Conservation (phyloP, 2,113 vertebrate species). For the Ginglymostoma cirratum region DNA sequence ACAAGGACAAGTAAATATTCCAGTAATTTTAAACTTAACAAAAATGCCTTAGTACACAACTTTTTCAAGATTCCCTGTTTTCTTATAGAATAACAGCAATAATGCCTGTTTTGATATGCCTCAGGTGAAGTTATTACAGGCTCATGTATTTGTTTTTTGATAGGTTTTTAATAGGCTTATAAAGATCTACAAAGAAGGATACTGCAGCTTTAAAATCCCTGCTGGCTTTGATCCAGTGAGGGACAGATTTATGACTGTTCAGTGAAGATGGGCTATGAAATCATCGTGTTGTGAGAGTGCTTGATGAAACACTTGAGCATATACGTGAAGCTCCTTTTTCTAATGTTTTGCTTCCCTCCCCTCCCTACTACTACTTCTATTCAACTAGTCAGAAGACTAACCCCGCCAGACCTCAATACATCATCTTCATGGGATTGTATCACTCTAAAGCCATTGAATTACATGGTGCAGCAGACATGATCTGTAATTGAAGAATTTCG, state of each 20-base stretch:
- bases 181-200: slow-evolving; percentile 23
- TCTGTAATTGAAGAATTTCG: slow-evolving; percentile 31
- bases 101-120: background rate
- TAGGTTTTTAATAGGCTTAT: slow-evolving; percentile 33
- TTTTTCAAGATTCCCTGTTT: background rate
- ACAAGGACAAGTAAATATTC: background rate
- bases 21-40: background rate
- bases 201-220: slow-evolving; percentile 31
- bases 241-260: slow-evolving; percentile 20
- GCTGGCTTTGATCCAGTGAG: slow-evolving; percentile 36
- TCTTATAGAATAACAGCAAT: background rate
- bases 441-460: slow-evolving; percentile 31
- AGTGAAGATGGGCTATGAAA: slow-evolving; percentile 35
- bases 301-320: slow-evolving; percentile 30
- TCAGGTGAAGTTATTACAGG: background rate
- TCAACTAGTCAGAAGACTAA: slow-evolving; percentile 35
- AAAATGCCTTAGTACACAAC: background rate
- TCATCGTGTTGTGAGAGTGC: slow-evolving; percentile 17
- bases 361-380: slow-evolving; percentile 14
- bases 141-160: slow-evolving; percentile 26
- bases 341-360: slow-evolving; percentile 20
- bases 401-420: slow-evolving; percentile 30
- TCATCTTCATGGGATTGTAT: slow-evolving; percentile 34
- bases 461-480: slow-evolving; percentile 32
- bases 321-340: slow-evolving; percentile 10